Base-by-base conservation (phyloP, 2,113 vertebrate species). In the Lepisosteus oculatus region DNA sequence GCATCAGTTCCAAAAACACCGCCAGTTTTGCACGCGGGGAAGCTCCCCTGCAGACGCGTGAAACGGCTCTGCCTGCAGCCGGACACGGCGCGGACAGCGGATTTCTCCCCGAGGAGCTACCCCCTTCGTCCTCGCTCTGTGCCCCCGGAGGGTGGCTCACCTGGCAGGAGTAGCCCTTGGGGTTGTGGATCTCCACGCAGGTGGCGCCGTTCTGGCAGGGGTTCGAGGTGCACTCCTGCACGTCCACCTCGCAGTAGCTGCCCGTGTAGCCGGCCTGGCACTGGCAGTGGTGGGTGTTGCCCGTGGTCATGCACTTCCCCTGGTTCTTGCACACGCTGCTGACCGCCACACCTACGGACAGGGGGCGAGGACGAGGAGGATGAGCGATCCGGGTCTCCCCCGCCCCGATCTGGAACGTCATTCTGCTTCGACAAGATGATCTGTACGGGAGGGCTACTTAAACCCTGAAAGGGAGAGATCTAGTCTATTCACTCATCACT, bases 191-290 rank as follows among this genome's bases (percentile, higher is more conserved):
- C 29, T 29, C 29, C 8, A 42, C 63, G 82, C 93, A 95, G 64
- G 88, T 93, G 55, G 91, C 92, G 0, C 92, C 92, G 0, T 95
- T 93, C 79, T 87, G 90, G 80, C 93, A 95, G 4, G 93, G 93
- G 73, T 85, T 93, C 65, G 93, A 93, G 0, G 84, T 75, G 0
- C 93, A 98, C 79, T 98, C 96, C 0, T 98, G 80, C 0, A 96
- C 89, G 78, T 91, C 92, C 41, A 88, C 83, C 67, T 95, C 91
- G 0, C 96, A 98, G 89, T 98, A 96, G 78, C 94, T 97, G 77
- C 96, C 96, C 0, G 80, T 92, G 87, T 96, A 98, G 43, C 96
- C 96, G 45, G 81, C 78, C 45, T 93, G 92, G 77, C 96, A 98
- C 68, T 86, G 83, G 74, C 96, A 98, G 75, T 74, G 83, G 77